Evolutionary conservation across 1,140 invertebrate genomes (phyloP), one percentile per base, ranked within the genome.

Genomic region (Pseudachorutes palmiensis): DNA sequence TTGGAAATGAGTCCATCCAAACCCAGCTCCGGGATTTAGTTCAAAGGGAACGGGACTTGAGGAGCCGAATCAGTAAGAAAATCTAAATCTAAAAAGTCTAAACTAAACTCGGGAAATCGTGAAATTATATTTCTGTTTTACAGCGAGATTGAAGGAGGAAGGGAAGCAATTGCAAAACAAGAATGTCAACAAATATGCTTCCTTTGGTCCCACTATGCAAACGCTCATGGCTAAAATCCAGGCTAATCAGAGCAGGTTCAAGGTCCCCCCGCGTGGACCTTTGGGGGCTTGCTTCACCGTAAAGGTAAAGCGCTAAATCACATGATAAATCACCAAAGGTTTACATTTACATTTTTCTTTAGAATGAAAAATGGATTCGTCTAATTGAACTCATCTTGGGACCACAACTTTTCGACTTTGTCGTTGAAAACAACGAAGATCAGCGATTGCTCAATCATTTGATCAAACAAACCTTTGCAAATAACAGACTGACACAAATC

Each of bases 241-340:
- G 48, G 64, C 65, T 0, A 67, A 69, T 62, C 22, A 62, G 16
- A 26, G 58, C 2, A 60, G 31, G 41, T 73, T 73, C 36, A 61
- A 30, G 30, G 45, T 64, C 48, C 45, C 29, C 5, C 72, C 72
- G 0, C 2, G 67, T 0, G 72, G 72, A n/a, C 72, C 72, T 1
- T 22, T 73, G 3, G 72, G 72, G 1, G 69, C 72, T 51, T 69
- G 41, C 32, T 62, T 70, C 28, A 70, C 64, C 3, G 65, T 73
- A 0, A 73, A 73, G 41, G 67, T 68, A 59, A 68, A n/a, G n/a
- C n/a, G n/a, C n/a, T n/a, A n/a, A n/a, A n/a, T n/a, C n/a, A n/a
- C n/a, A n/a, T n/a, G n/a, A n/a, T n/a, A n/a, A n/a, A n/a, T n/a
- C n/a, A n/a, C n/a, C n/a, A n/a, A n/a, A n/a, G n/a, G n/a, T n/a